phyloP scores from a whole-genome alignment of 2,888 invertebrate genomes.

The Phania funesta region DNA sequence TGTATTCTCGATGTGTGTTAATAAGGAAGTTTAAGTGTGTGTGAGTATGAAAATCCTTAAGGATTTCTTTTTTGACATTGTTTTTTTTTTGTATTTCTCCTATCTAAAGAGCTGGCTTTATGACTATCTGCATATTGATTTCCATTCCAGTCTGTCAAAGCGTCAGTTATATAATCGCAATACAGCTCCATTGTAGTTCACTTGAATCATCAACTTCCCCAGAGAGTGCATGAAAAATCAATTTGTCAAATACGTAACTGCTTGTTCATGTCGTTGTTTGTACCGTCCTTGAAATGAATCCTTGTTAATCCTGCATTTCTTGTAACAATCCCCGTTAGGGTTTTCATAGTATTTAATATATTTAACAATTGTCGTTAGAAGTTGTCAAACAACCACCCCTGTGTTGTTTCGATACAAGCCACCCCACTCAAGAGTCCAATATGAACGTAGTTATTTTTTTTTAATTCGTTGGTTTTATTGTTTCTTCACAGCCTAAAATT shows the following conservation, averaged over 20 bases:
- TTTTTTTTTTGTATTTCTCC: background rate
- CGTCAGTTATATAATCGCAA: slow-evolving; percentile 12
- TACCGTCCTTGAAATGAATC: slow-evolving; percentile 16
- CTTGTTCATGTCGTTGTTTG: slow-evolving; percentile 57
- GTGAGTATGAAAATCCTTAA: slow-evolving; percentile 52
- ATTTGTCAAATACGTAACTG: slow-evolving; percentile 69
- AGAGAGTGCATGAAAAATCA: slow-evolving; percentile 70
- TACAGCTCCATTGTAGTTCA: slow-evolving; percentile 19
- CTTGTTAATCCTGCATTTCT: slow-evolving; percentile 36
- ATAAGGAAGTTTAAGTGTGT: background rate
- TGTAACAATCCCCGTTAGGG: background rate
- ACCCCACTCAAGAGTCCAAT: background rate
- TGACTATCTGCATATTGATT: slow-evolving; percentile 24
- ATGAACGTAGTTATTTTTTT: slow-evolving; percentile 22
- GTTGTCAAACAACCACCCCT: slow-evolving; percentile 45
- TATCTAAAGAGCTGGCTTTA: slow-evolving; percentile 24
- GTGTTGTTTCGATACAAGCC: background rate
- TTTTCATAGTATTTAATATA: background rate
- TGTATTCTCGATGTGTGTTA: slow-evolving; percentile 1
- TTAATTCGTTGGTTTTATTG: too few relatives aligned
- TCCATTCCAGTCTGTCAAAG: background rate
- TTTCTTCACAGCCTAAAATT: too few relatives aligned
- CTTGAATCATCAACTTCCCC: slow-evolving; percentile 53
- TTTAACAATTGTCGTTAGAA: slow-evolving; percentile 19
- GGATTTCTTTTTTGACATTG: slow-evolving; percentile 27